Evolutionary conservation across 2,113 vertebrate genomes (phyloP).

Genomic region (Murina feae): DNA sequence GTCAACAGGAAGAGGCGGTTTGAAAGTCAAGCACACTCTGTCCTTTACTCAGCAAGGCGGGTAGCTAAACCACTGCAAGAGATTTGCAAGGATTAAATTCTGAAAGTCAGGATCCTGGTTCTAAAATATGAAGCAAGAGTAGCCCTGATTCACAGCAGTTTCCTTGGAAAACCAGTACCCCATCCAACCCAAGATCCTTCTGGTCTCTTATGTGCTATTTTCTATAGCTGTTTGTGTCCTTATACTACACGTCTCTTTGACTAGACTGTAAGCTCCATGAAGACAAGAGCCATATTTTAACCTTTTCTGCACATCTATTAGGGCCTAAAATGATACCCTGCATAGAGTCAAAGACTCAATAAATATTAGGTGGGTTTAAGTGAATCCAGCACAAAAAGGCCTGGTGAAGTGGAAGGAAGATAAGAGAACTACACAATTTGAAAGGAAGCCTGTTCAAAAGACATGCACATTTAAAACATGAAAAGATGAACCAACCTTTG

Average conservation of each 20-base stretch:
- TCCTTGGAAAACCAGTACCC: not conserved
- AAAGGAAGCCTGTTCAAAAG: conserved; percentile 8
- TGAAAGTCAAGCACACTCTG: not conserved
- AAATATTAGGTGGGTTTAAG: conserved; percentile 11
- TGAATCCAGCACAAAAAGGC: not conserved
- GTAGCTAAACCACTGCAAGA: not conserved
- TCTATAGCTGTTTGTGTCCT: not conserved
- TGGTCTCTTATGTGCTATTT: not conserved
- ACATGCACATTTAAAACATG: conserved; percentile 17
- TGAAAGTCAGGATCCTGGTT: not conserved
- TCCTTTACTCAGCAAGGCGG: not conserved
- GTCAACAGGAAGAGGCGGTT: not conserved
- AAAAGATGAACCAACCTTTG: conserved; percentile 32
- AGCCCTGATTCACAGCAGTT: not conserved
- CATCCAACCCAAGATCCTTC: rapidly evolving
- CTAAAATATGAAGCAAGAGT: not conserved
- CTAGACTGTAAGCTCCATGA: not conserved
- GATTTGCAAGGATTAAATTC: not conserved
- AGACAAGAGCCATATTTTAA: not conserved
- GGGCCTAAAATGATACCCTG: not conserved
- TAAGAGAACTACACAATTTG: conserved; percentile 14
- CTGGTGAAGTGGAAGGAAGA: not conserved
- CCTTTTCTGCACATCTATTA: not conserved
- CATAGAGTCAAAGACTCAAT: not conserved
- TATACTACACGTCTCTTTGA: not conserved